Conservation (phyloP, 2,113 vertebrate genomes). For the Podarcis cretensis region DNA sequence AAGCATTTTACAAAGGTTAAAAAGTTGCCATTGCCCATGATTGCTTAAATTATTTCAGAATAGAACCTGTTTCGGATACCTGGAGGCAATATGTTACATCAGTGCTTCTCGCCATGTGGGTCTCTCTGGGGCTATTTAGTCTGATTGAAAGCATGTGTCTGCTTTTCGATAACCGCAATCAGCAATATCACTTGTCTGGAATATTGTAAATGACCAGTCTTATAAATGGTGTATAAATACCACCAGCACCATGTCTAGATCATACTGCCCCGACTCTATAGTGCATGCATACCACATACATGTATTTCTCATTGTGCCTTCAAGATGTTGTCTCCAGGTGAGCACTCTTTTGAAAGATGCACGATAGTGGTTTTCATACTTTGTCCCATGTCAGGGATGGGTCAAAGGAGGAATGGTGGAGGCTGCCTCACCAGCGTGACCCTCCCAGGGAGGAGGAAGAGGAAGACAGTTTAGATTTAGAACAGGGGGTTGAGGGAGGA, state of each 20-base stretch:
- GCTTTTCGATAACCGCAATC: not conserved
- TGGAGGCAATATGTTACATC: not conserved
- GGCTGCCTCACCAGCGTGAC: too few relatives aligned
- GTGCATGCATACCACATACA: not conserved
- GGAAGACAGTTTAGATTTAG: too few relatives aligned
- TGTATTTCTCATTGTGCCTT: not conserved
- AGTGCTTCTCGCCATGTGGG: not conserved
- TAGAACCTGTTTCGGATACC: not conserved
- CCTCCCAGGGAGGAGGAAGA: too few relatives aligned
- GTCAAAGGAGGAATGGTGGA: too few relatives aligned
- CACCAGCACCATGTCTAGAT: not conserved
- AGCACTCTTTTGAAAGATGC: not conserved
- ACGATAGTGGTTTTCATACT: not conserved
- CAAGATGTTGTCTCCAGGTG: not conserved
- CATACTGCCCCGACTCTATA: not conserved
- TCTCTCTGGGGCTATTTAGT: not conserved
- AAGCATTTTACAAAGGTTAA: slow-evolving; percentile 26
- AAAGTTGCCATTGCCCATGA: not conserved
- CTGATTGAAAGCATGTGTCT: not conserved
- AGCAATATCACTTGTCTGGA: not conserved
- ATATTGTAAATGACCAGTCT: not conserved
- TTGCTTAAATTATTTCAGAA: slow-evolving; percentile 19
- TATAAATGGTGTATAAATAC: not conserved
- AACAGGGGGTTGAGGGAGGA: too few relatives aligned
- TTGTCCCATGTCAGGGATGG: not conserved